These are phyloP conservation scores for Rhyacophila evoluta DNA, from an alignment of 2,888 invertebrate species.

Conservation along the genomic window DNA sequence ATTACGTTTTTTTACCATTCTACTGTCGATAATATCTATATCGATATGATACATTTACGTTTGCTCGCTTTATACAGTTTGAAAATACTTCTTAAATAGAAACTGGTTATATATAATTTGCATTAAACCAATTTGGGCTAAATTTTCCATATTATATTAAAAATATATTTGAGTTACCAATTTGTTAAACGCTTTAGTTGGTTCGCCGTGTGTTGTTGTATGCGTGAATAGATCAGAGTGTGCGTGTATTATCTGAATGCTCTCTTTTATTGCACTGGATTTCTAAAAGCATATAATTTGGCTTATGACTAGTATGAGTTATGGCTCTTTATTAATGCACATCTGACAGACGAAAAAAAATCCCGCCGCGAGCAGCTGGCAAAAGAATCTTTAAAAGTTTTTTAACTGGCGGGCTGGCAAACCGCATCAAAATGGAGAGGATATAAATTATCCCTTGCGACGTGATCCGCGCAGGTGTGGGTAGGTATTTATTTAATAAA, in stretches of 20 bases:
- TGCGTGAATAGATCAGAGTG: too few relatives aligned
- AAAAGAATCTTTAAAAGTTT: neutral
- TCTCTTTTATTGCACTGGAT: neutral
- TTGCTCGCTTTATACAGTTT: too few relatives aligned
- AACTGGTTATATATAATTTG: too few relatives aligned
- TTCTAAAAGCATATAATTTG: neutral
- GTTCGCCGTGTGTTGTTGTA: too few relatives aligned
- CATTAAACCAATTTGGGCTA: too few relatives aligned
- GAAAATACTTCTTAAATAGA: too few relatives aligned
- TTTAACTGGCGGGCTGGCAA: neutral
- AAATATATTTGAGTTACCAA: too few relatives aligned
- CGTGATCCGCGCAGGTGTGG: neutral
- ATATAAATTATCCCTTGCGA: neutral
- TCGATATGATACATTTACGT: too few relatives aligned
- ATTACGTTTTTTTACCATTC: too few relatives aligned
- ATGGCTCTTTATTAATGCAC: neutral
- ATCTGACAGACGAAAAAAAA: neutral
- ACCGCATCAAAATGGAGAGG: neutral
- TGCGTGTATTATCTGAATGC: neutral
- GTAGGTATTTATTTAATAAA: constrained; percentile 18
- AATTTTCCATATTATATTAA: too few relatives aligned
- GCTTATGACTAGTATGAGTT: neutral
- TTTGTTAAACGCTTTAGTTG: too few relatives aligned
- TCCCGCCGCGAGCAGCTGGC: neutral
- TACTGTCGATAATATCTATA: too few relatives aligned